Evolutionary conservation across 2,888 invertebrate genomes (phyloP).

Genomic region (Lasioglossum vierecki): DNA sequence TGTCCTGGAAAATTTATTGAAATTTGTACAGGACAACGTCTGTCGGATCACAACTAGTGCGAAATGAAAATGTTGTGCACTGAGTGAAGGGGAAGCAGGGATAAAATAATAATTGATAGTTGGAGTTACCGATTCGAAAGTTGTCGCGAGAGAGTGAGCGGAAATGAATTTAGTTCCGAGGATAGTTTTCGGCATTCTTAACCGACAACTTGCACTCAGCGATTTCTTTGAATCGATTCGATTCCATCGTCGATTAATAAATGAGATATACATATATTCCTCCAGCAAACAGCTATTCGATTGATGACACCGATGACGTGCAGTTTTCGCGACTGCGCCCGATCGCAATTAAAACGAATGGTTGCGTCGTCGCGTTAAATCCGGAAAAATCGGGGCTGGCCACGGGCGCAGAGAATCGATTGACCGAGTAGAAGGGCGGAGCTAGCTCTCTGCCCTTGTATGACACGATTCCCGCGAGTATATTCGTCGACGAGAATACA

Average conservation of each 20-base stretch:
- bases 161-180: no score
- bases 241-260: neutral
- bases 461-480: neutral
- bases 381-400: neutral
- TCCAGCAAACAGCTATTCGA: neutral
- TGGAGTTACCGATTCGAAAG: no score
- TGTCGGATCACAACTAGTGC: no score
- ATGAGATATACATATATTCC: neutral
- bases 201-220: no score
- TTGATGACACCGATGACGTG: neutral
- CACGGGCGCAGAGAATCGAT: neutral
- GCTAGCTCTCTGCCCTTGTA: neutral
- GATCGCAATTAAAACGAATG: neutral
- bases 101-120: no score
- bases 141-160: no score
- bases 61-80: no score
- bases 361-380: neutral
- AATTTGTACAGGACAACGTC: no score
- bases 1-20: no score
- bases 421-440: neutral
- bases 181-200: no score
- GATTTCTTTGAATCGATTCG: no score
- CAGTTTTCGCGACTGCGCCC: neutral
- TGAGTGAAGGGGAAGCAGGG: no score
- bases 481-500: neutral